Evolutionary conservation across 2,797 vertebrate genomes (phyloP), one percentile per base, ranked within the genome.

Genomic region (Mormyrus proboscirostris): DNA sequence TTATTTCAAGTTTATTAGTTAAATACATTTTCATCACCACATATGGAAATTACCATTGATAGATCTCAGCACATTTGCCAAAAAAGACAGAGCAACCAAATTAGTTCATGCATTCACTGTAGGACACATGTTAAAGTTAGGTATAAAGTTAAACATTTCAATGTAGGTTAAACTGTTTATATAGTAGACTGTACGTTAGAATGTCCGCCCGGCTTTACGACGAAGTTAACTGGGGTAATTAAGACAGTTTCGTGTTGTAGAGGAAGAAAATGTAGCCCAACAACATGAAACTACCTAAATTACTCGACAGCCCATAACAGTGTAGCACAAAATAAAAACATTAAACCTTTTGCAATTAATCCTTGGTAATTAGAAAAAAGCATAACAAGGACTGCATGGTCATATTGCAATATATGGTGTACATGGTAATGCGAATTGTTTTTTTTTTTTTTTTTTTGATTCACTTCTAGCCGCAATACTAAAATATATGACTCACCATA

Each of bases 261-360:
- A 97, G 97, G 97, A 96, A 97, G 91, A 97, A 96, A 96, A 95
- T 94, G 95, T 95, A 98, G 96, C 97, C 98, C 98, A 98, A 99
- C 98, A 99, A 99, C 98, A 98, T 97, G 97, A 98, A 98, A 99
- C 97, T 99, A 99, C 98, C 98, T 99, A 99, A 97, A 98, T 97
- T 97, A 98, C 97, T 96, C 96, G 95, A 94, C 97, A 98, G 97
- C 97, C 94, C 29, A 91, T 93, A 95, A 93, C 90, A 93, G 93
- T 93, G 22, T 47, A 65, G 55, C 38, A 10, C 51, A 14, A 16
- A 55, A 22, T 59, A 87, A 55, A 86, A 38, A 16, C 0, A 84
- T 41, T 38, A 73, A 86, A 62, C 53, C 47, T 3, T 90, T 50
- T 79, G 89, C 29, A 55, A 16, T 59, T 19, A 38, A 57, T 85